Evolutionary conservation across 2,888 invertebrate genomes (phyloP).

Genomic region (Chorisops tibialis): DNA sequence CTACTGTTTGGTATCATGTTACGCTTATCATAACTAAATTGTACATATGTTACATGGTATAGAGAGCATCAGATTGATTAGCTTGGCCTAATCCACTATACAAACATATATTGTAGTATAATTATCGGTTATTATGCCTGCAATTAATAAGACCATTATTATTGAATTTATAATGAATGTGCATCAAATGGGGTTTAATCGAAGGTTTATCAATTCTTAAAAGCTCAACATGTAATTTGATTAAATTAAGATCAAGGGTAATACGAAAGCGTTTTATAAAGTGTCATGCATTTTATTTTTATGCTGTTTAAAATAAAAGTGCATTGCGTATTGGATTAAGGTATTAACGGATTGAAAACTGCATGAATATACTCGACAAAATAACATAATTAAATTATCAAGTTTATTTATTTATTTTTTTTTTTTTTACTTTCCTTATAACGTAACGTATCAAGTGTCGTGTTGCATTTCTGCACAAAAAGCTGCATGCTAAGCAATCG

Average conservation of each 20-base stretch:
- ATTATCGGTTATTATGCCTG: neutral
- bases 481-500: too few species aligned
- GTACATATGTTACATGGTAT: neutral
- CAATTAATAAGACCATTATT: neutral
- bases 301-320: neutral
- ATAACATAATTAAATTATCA: too few species aligned
- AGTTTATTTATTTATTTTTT: too few species aligned
- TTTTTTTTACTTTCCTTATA: too few species aligned
- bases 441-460: too few species aligned
- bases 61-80: neutral
- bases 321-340: too few species aligned
- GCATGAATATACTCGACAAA: too few species aligned
- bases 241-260: slow-evolving; percentile 20
- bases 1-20: neutral
- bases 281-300: neutral
- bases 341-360: too few species aligned
- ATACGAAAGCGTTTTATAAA: neutral
- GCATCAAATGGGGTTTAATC: neutral
- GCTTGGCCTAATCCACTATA: neutral
- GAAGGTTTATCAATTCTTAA: neutral
- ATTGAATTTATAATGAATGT: neutral
- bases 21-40: neutral
- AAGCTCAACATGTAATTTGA: slow-evolving; percentile 4
- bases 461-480: too few species aligned
- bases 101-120: neutral